Evolutionary conservation across 2,888 invertebrate species (phyloP).

Genomic region (Mesorhabditis belari): DNA sequence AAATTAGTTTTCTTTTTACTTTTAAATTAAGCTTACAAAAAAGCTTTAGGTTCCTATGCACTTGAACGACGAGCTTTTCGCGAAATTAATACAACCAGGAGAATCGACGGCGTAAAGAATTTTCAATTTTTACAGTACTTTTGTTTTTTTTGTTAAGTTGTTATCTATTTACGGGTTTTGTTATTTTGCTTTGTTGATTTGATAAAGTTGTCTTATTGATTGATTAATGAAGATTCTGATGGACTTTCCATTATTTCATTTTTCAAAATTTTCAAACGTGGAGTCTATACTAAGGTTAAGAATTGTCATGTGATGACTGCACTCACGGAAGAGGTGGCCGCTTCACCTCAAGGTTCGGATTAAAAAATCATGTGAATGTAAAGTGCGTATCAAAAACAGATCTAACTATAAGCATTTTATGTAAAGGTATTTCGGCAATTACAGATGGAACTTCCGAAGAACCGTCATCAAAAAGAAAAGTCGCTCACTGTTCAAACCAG

Average conservation of each 20-base stretch:
- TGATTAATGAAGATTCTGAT: too few species aligned
- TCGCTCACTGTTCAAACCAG: background rate
- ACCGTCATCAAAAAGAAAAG: conserved; percentile 4
- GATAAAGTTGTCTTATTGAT: background rate
- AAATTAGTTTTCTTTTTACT: too few species aligned
- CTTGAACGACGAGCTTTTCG: background rate
- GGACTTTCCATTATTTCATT: background rate
- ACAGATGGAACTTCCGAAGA: background rate
- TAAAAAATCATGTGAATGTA: background rate
- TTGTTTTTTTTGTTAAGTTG: background rate
- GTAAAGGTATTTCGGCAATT: background rate
- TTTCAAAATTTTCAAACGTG: background rate
- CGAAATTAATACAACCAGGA: background rate
- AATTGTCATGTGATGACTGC: background rate
- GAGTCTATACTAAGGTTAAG: background rate
- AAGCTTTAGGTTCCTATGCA: background rate
- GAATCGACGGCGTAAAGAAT: too few species aligned
- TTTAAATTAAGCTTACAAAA: too few species aligned
- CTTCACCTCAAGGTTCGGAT: background rate
- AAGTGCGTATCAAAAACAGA: too few species aligned
- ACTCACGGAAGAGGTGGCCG: background rate
- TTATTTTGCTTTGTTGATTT: background rate
- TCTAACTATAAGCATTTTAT: too few species aligned
- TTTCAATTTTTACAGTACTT: too few species aligned
- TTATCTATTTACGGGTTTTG: background rate